Base-by-base conservation (phyloP, 2,797 vertebrate species). In the Lycodopsis pacificus region DNA sequence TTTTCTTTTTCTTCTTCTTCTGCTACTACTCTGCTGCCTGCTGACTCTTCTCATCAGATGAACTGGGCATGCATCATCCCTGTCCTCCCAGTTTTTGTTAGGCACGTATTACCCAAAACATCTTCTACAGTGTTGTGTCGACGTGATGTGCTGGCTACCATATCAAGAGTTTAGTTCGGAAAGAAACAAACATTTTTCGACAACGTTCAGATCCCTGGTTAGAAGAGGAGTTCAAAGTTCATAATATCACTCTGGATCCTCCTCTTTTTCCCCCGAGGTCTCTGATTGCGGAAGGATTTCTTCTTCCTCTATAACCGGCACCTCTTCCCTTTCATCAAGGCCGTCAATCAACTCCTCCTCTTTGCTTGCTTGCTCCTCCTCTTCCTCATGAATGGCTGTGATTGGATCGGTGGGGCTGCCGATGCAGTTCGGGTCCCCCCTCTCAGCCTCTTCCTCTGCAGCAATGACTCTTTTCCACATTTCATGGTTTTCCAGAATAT, bases 121-220 rank as follows among this genome's bases (percentile, higher is more conserved):
- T 93, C 85, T 82, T 99, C 97, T 99, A 99, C 98, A 99, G 98
- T 99, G 97, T 97, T 96, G 97, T 99, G 98, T 99, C 97, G 95
- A 97, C 96, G 95, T 96, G 95, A 97, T 98, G 97, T 98, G 97
- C 98, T 98, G 97, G 94, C 93, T 95, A 95, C 93, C 83, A 84
- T 92, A 92, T 93, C 82, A 92, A 93, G 83, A 92, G 92, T 93
- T 93, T 89, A 88, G 81, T 93, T 89, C 87, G 75, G 95, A 94
- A 89, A 94, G 67, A 93, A 91, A 96, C 81, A 93, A 72, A 81
- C 44, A 77, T 73, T 83, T 92, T 91, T 73, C 84, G 79, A 95
- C 92, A 95, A 93, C 75, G 91, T 94, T 91, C 73, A 85, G 63
- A 80, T 86, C 92, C 90, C 94, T 89, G 71, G 89, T 86, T 89